Evolutionary conservation across 2,113 vertebrate genomes (phyloP).

Genomic region (Toxotes jaculatrix): DNA sequence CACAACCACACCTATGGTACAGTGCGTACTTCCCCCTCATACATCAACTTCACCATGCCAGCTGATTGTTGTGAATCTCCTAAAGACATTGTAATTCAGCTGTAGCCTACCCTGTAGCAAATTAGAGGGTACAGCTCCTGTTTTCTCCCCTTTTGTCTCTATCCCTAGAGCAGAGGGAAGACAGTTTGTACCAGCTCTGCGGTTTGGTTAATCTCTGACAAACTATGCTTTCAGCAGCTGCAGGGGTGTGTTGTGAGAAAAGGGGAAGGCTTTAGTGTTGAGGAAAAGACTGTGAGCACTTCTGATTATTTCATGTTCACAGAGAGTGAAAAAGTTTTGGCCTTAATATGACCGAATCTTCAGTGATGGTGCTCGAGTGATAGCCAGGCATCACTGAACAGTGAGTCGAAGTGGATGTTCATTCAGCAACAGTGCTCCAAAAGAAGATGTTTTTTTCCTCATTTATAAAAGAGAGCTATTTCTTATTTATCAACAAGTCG

Average conservation of each 20-base stretch:
- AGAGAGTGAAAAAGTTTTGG: conserved; percentile 11
- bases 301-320: conserved; percentile 43
- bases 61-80: conserved; percentile 56
- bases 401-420: neutral
- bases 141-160: conserved; percentile 43
- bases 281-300: conserved; percentile 28
- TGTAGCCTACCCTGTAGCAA: conserved; percentile 57
- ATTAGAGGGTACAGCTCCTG: conserved; percentile 67
- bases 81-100: conserved; percentile 65
- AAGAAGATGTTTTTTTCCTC: neutral
- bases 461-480: conserved; percentile 20
- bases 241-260: conserved; percentile 59
- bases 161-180: conserved; percentile 42
- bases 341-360: conserved; percentile 26
- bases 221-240: conserved; percentile 59
- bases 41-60: conserved; percentile 34
- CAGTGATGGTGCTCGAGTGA: conserved; percentile 13
- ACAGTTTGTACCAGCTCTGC: conserved; percentile 49
- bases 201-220: conserved; percentile 58
- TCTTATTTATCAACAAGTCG: conserved; percentile 21
- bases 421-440: neutral
- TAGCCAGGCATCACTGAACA: no score
- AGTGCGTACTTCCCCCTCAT: conserved; percentile 41
- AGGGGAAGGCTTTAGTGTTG: conserved; percentile 21
- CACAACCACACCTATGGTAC: conserved; percentile 16